These are phyloP conservation scores for Callopanchax toddi DNA, from an alignment of 2,113 vertebrate species.

Conservation along the genomic window DNA sequence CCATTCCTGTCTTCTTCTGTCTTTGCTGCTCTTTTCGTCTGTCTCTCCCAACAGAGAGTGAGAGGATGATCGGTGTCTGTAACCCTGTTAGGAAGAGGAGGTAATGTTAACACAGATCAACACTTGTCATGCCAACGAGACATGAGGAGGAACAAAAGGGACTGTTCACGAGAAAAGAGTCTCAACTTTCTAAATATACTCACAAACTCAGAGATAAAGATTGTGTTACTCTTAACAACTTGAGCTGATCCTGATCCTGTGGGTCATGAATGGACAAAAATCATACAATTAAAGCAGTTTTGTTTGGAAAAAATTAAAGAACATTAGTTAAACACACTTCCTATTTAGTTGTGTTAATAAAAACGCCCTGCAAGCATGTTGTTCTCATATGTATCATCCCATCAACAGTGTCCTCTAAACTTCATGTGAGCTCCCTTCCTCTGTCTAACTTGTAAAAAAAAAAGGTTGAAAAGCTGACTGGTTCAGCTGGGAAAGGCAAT, in stretches of 20 bases:
- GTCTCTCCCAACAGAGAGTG: constrained; percentile 45
- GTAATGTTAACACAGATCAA: constrained; percentile 62
- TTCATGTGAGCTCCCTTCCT: constrained; percentile 54
- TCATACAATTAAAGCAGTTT: constrained; percentile 3
- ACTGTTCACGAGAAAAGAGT: constrained; percentile 40
- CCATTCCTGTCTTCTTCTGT: constrained; percentile 35
- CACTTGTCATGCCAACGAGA: constrained; percentile 55
- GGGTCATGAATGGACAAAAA: background rate
- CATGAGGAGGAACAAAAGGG: constrained; percentile 37
- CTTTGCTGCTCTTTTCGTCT: constrained; percentile 27
- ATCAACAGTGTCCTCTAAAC: constrained; percentile 72
- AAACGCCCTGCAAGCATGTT: constrained; percentile 16
- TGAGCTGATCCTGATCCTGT: background rate
- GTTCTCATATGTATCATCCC: constrained; percentile 37
- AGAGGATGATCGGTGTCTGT: constrained; percentile 52
- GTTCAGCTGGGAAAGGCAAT: constrained; percentile 60
- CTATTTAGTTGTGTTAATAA: constrained; percentile 41
- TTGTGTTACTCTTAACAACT: constrained; percentile 12
- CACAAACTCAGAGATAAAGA: constrained; percentile 1
- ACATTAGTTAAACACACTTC: constrained; percentile 39
- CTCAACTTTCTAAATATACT: constrained; percentile 41
- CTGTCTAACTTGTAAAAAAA: constrained; percentile 42
- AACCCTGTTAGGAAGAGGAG: constrained; percentile 42
- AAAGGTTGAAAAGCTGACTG: constrained; percentile 64
- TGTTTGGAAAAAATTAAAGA: constrained; percentile 9